A percentile compares a stretch with the other conserved stretches of the same genome.
phyloP scores from a whole-genome alignment of 2,888 invertebrate species.

The Meandrusa payeni region DNA sequence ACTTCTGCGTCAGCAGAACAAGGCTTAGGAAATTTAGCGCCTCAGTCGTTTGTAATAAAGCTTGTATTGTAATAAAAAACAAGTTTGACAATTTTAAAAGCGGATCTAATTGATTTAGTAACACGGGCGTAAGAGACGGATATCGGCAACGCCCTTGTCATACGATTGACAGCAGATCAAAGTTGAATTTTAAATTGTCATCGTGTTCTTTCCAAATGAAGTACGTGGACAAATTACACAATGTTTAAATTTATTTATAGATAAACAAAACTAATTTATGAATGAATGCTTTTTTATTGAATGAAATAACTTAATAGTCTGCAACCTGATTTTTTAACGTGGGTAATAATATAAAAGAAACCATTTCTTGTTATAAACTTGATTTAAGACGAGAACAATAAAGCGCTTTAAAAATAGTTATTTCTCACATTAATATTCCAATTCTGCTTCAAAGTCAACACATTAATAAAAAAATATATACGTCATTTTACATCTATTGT shows the following conservation, averaged over 20 bases:
- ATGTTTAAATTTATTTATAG: too few relatives aligned
- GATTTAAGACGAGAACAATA: too few relatives aligned
- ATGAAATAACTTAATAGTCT: too few relatives aligned
- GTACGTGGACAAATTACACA: too few relatives aligned
- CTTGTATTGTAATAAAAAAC: constrained; percentile 41
- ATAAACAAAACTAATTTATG: too few relatives aligned
- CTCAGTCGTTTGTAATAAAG: constrained; percentile 50
- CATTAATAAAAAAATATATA: background rate
- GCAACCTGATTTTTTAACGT: too few relatives aligned
- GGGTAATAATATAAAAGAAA: too few relatives aligned
- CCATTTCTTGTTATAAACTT: too few relatives aligned
- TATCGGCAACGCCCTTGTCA: constrained; percentile 64
- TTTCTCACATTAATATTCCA: background rate
- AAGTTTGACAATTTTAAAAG: constrained; percentile 62
- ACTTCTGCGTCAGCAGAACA: constrained; percentile 40
- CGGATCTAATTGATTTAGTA: constrained; percentile 69
- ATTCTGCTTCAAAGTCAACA: constrained; percentile 17
- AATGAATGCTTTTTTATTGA: too few relatives aligned
- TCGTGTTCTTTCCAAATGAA: constrained; percentile 5
- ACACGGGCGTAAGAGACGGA: constrained; percentile 54
- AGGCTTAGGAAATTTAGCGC: constrained; percentile 52
- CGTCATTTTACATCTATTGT: constrained; percentile 2
- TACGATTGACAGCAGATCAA: constrained; percentile 17
- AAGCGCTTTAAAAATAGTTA: too few relatives aligned
- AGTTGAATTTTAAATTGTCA: constrained; percentile 14